A percentile compares a stretch with the other conserved stretches of the same genome.
These are phyloP conservation scores for Gandaritis pyraliata DNA, from an alignment of 2,888 invertebrate species.

Conservation along the genomic window DNA sequence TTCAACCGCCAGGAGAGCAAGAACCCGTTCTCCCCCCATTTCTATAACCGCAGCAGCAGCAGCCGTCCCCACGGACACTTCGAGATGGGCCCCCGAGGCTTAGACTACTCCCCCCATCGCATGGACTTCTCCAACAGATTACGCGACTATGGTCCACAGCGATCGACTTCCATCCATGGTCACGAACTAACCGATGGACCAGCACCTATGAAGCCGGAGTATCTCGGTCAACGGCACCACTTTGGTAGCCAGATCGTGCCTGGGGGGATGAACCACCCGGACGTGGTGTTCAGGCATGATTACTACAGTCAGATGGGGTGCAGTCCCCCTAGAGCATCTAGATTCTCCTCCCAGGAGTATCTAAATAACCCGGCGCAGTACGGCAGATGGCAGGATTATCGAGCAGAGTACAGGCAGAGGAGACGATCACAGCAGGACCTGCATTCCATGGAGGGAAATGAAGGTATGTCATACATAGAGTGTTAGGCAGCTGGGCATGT, in stretches of 20 bases:
- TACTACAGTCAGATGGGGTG: constrained; percentile 73
- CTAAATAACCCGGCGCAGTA: constrained; percentile 74
- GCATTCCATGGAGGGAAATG: constrained; percentile 73
- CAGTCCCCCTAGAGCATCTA: constrained; percentile 70
- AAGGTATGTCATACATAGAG: constrained; percentile 58
- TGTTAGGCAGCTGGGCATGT: too few species aligned
- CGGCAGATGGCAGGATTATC: constrained; percentile 74
- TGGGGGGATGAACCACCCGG: constrained; percentile 72
- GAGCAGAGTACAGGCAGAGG: constrained; percentile 75
- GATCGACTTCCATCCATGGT: constrained; percentile 78
- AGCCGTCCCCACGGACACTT: constrained; percentile 73
- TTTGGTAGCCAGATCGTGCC: constrained; percentile 74
- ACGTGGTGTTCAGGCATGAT: constrained; percentile 77
- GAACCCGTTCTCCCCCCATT: constrained; percentile 76
- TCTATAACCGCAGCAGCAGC: constrained; percentile 64
- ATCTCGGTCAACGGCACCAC: constrained; percentile 69
- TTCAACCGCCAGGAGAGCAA: constrained; percentile 66
- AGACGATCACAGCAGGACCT: constrained; percentile 80
- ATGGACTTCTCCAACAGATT: constrained; percentile 71
- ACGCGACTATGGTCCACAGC: constrained; percentile 74
- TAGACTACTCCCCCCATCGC: constrained; percentile 79
- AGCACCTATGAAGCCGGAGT: constrained; percentile 66
- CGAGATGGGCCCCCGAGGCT: constrained; percentile 79
- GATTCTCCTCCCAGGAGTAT: constrained; percentile 81
- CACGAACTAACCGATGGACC: constrained; percentile 76